Percentiles rank a stretch among this genome's conserved stretches.
These are phyloP conservation scores for Sebastes schlegelii DNA, from an alignment of 2,113 vertebrate genomes.

Conservation along the genomic window DNA sequence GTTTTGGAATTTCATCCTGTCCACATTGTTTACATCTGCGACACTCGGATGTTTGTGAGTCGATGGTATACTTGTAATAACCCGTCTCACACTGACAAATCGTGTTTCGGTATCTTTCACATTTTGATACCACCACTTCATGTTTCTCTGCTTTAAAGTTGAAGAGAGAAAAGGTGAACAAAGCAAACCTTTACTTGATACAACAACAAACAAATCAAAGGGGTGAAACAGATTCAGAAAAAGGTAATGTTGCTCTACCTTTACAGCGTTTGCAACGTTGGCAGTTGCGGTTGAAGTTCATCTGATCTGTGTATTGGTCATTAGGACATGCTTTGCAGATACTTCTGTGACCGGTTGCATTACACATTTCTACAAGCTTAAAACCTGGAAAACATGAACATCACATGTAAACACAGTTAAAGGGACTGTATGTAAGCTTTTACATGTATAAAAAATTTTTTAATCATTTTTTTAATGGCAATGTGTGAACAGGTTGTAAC, in stretches of 20 bases:
- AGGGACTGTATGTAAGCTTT: no score
- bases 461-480: no score
- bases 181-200: background rate
- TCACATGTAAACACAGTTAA: background rate
- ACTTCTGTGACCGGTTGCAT: background rate
- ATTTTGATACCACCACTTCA: background rate
- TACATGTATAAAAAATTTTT: no score
- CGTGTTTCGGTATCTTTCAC: background rate
- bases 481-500: no score
- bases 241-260: conserved; percentile 21
- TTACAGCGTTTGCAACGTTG: conserved; percentile 55
- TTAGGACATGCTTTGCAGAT: conserved; percentile 36
- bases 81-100: conserved; percentile 64
- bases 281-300: conserved; percentile 56
- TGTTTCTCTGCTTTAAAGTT: background rate
- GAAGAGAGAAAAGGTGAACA: background rate
- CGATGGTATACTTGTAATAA: conserved; percentile 44
- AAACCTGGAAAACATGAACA: conserved; percentile 67
- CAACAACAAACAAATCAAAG: background rate
- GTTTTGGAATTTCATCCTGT: background rate
- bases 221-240: background rate
- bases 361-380: conserved; percentile 62
- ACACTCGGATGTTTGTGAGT: conserved; percentile 43
- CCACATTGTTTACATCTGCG: conserved; percentile 46
- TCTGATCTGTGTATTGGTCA: conserved; percentile 34